Conservation (phyloP, 2,797 vertebrate genomes). For the Neopelma chrysocephalum region DNA sequence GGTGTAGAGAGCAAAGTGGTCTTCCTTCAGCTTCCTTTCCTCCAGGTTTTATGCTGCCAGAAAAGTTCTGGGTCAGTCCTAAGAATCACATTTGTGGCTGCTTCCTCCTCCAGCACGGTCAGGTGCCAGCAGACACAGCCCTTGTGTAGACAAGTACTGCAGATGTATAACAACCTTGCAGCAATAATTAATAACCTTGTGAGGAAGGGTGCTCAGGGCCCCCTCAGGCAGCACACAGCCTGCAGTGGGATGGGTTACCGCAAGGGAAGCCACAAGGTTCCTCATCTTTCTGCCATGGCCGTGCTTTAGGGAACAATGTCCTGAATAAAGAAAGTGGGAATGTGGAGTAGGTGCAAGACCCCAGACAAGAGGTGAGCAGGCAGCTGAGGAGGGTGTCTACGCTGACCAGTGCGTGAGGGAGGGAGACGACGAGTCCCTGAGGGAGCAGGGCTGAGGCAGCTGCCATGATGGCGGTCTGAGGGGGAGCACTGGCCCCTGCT, state of each 20-base stretch:
- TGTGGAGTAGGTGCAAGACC: accelerated
- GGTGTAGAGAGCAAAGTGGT: neutral
- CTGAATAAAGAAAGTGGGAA: neutral
- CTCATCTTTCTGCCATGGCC: accelerated
- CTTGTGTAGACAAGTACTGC: neutral
- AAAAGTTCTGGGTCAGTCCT: neutral
- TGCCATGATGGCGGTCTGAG: neutral
- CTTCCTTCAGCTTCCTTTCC: neutral
- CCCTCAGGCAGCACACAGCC: accelerated
- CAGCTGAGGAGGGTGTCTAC: neutral
- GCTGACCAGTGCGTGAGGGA: too few relatives aligned
- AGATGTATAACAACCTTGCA: neutral
- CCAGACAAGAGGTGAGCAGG: neutral
- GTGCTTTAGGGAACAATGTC: neutral
- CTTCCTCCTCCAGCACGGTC: neutral
- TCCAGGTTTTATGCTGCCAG: neutral
- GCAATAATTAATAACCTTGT: neutral
- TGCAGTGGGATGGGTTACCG: accelerated
- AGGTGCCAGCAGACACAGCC: neutral
- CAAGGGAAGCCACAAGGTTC: accelerated
- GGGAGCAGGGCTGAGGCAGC: neutral
- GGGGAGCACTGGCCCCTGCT: accelerated
- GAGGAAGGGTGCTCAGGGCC: neutral
- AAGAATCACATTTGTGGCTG: neutral
- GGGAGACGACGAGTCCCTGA: neutral